Base-by-base conservation (phyloP, 1,140 invertebrate species). In the Eupeodes corollae region DNA sequence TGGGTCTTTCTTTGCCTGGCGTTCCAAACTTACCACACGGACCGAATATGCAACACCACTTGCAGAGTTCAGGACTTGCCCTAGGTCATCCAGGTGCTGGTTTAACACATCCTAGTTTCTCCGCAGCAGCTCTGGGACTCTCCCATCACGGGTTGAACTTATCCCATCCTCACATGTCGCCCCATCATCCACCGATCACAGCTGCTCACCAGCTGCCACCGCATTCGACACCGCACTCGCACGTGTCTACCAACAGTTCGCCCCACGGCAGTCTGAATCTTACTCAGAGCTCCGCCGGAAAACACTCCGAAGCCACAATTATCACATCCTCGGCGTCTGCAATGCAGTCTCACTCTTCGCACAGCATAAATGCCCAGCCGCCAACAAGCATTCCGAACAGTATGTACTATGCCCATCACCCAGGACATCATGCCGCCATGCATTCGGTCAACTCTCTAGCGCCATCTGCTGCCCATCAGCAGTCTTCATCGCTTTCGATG, bases 161-260 rank as follows among this genome's bases (percentile, higher is more conserved):
- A 41, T 59, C 58, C 12, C 63, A 67, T 52, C 56, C 63, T n/a
- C 63, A 67, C 38, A 63, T 67, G 26, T 67, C 63, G 34, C 63
- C 63, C 14, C 63, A 66, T 33, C 63, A 66, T 47, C 53, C 63
- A 11, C 47, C 51, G 40, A 52, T 52, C 32, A 48, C 52, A 19
- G 46, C 50, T 16, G 56, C 51, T 34, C 61, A 63, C 31, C 63
- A 63, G 47, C 38, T 63, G 47, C 56, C 58, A 41, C 57, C 59
- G 34, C 62, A 64, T 18, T 54, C 58, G 5, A 41, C 18, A 44
- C 42, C 52, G 38, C 21, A 26, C 21, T 26, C 21, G 21, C 21
- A 26, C 8, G 21, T 41, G 46, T 53, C 14, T 39, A 6, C 19
- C 30, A n/a, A 49, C 47, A 12, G 14, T 31, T n/a, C 38, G 15